phyloP scores from a whole-genome alignment of 2,888 invertebrate genomes.

The Sussaba pulchella region DNA sequence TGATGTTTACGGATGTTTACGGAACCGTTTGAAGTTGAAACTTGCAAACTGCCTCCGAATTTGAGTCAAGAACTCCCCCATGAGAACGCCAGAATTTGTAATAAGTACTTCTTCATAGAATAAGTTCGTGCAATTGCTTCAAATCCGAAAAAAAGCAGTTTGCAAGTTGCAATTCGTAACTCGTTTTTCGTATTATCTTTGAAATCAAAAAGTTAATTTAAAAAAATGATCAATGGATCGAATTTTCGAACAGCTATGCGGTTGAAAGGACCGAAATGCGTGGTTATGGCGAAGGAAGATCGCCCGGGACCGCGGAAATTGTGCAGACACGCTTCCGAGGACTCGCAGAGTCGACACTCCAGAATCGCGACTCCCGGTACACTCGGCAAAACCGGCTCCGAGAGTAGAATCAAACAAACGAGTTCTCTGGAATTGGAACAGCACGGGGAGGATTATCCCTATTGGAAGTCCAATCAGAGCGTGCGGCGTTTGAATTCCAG shows the following conservation, averaged over 20 bases:
- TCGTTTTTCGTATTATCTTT: too few species aligned
- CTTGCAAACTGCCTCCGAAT: too few species aligned
- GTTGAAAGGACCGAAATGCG: constrained; percentile 77
- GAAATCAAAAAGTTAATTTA: too few species aligned
- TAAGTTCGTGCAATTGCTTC: too few species aligned
- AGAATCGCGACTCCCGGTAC: constrained; percentile 82
- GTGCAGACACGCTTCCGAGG: constrained; percentile 80
- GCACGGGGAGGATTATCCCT: constrained; percentile 79
- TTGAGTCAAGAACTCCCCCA: too few species aligned
- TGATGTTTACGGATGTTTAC: neutral
- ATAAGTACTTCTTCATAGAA: too few species aligned
- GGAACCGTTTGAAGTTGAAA: too few species aligned
- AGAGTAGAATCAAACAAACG: constrained; percentile 85
- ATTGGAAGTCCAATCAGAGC: constrained; percentile 82
- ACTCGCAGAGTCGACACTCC: constrained; percentile 79
- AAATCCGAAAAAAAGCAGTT: too few species aligned
- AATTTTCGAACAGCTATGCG: constrained; percentile 60
- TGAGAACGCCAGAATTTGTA: too few species aligned
- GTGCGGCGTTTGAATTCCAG: constrained; percentile 79
- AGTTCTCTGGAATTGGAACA: constrained; percentile 86
- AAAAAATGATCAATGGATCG: too few species aligned
- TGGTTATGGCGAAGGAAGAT: constrained; percentile 77
- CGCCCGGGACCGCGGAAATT: constrained; percentile 76
- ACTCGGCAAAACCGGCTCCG: constrained; percentile 84
- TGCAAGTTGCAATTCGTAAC: too few species aligned